Evolutionary conservation across 2,797 vertebrate genomes (phyloP).

Genomic region (Sebastes minor): DNA sequence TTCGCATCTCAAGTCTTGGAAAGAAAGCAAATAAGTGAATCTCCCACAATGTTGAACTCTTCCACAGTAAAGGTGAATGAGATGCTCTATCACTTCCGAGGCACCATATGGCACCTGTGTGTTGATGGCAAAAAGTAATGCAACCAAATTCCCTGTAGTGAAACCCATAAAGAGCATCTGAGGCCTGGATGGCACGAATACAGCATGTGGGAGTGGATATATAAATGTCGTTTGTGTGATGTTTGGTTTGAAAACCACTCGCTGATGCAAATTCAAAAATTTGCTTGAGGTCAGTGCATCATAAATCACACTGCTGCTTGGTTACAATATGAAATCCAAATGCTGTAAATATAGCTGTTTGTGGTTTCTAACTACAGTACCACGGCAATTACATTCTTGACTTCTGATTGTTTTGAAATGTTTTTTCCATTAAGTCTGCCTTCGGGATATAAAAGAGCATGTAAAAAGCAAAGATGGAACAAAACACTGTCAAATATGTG

Average conservation of each 20-base stretch:
- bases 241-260: slow-evolving; percentile 46
- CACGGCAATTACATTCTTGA: slow-evolving; percentile 32
- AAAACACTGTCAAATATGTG: slow-evolving; percentile 18
- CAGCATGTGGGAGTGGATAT: slow-evolving; percentile 3
- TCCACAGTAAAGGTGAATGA: background rate
- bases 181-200: slow-evolving; percentile 22
- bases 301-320: slow-evolving; percentile 52
- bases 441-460: slow-evolving; percentile 12
- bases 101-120: slow-evolving; percentile 35
- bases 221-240: slow-evolving; percentile 37
- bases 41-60: background rate
- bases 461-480: slow-evolving; percentile 7
- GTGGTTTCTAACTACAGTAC: slow-evolving; percentile 49
- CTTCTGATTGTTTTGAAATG: slow-evolving; percentile 34
- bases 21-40: background rate
- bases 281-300: slow-evolving; percentile 40
- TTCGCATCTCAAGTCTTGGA: background rate
- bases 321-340: slow-evolving; percentile 51
- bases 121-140: background rate
- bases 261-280: slow-evolving; percentile 47
- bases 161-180: slow-evolving; percentile 19
- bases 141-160: background rate
- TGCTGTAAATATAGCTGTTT: slow-evolving; percentile 45
- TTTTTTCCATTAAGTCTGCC: slow-evolving; percentile 41
- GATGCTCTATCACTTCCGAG: background rate